Base-by-base conservation (phyloP, 2,888 invertebrate species). In the Deladenus siricidicola region DNA sequence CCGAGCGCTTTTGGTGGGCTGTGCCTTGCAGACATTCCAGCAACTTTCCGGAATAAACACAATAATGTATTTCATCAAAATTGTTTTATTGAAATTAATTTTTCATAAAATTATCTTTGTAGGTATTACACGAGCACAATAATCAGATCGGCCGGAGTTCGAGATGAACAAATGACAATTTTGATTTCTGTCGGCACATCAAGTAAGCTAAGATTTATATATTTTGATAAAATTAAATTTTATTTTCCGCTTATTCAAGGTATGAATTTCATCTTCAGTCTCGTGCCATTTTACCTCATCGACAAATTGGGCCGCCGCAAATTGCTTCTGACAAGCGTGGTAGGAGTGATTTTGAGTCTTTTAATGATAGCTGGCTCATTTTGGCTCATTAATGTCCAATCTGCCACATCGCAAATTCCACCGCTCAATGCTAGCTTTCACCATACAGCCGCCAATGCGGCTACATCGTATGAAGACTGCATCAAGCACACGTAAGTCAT, bases 21-120 rank as follows among this genome's bases (percentile, higher is more conserved):
- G 83, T 74, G 74, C 79, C 4, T 29, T 49, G 26, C 56, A 56
- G 47, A 48, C 8, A 29, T 47, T 49, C 21, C 56, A 56, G 84
- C 56, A 84, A 70, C 69, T 84, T 2, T 76, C 81, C 58, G 84
- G 84, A 19, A 84, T 84, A 68, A 84, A 84, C 74, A 84, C 84
- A 2, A 81, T 84, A 60, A 83, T 81, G 80, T 56, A 26, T 8
- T n/a, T n/a, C n/a, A n/a, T n/a, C n/a, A n/a, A n/a, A n/a, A n/a
- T n/a, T n/a, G n/a, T n/a, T n/a, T n/a, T n/a, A n/a, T n/a, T n/a
- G n/a, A n/a, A n/a, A n/a, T n/a, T n/a, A n/a, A n/a, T n/a, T n/a
- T n/a, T n/a, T n/a, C 6, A 34, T 10, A 34, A 34, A 6, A 6
- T 14, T 14, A 14, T 34, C 6, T 10, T 10, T 26, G 23, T 23